Base-by-base conservation (phyloP, 2,888 invertebrate species). In the Diplolepis rosae region DNA sequence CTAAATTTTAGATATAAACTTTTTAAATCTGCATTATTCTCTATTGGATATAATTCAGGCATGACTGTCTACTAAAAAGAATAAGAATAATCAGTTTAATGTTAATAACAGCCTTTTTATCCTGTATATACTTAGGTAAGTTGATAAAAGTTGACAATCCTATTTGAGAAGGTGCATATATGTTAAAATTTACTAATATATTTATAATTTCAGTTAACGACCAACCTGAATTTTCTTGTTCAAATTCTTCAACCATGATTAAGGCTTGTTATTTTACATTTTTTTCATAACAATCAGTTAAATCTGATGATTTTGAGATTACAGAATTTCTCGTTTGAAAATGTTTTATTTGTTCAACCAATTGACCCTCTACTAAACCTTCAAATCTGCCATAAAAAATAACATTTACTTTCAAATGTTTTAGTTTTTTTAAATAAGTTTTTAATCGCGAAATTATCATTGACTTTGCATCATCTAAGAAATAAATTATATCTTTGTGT, bases 31-130 rank as follows among this genome's bases (percentile, higher is more conserved):
- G 30, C 9, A 67, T 69, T 27, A 11, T n/a, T 1, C 11, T 52
- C 24, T 11, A 50, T 48, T 1, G 67, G 65, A 48, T 74, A 18
- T 11, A 69, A 54, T 9, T 67, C 66, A 22, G 70, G 66, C 13
- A 70, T 32, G 9, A 72, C 42, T 0, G 65, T 65, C 65, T 70
- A 75, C 18, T 67, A 68, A 56, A 72, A 72, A 50, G 69, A 72
- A 22, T 54, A 61, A 15, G 68, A n/a, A 32, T 75, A 70, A 15
- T 65, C 18, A 51, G 70, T 71, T 51, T 0, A 18, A 72, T 56
- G 15, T 74, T 70, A 15, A 69, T 30, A 28, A 71, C 48, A 3
- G 71, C 74, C 24, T 67, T 45, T 27, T 70, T 72, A 0, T 65
- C 50, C 65, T 70, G 28, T 18, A 74, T 68, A 54, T 56, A 42